Evolutionary conservation across 1,140 invertebrate species (phyloP), one percentile per base, ranked within the genome.

Genomic region (Eriosoma lanigerum): DNA sequence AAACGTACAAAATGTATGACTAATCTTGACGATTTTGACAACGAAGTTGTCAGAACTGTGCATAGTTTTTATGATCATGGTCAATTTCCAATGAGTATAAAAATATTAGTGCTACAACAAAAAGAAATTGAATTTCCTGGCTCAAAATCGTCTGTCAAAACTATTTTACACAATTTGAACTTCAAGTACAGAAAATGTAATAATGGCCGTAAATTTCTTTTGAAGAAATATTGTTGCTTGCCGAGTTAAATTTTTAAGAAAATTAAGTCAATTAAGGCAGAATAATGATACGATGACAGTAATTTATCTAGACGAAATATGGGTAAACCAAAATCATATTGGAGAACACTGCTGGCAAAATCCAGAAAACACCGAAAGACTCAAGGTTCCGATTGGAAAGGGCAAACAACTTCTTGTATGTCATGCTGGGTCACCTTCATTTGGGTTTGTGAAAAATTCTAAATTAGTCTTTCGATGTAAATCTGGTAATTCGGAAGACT

Each of bases 221-320:
- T 80, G 48, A n/a, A 80, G 44, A 46, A 62, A 81, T 50, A 81
- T 81, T 54, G 80, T 62, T 38, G 58, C 58, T 46, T 76, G 32
- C 32, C 32, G 32, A 38, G 32, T 38, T 38, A 38, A 38, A 38
- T 38, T 38, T 38, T 38, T 38, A 38, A 46, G n/a, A 52, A 75
- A 52, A 75, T 15, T 75, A 38, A n/a, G 48, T 24, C n/a, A 48
- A 21, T 26, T 75, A 9, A 24, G 38, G 26, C 12, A 24, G 24
- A 24, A 60, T 17, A 80, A 29, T 48, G 72, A 66, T 64, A 32
- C 58, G 17, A 72, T 32, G 50, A 46, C 80, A 12, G 60, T 81
- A 66, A 44, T 81, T 48, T 21, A 50, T 56, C 54, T 50, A 3
- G 24, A 62, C 12, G 58, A 38, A 8, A 38, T 8, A 38, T 38